Evolutionary conservation across 2,888 invertebrate species (phyloP).

Genomic region (Lycia hirtaria): DNA sequence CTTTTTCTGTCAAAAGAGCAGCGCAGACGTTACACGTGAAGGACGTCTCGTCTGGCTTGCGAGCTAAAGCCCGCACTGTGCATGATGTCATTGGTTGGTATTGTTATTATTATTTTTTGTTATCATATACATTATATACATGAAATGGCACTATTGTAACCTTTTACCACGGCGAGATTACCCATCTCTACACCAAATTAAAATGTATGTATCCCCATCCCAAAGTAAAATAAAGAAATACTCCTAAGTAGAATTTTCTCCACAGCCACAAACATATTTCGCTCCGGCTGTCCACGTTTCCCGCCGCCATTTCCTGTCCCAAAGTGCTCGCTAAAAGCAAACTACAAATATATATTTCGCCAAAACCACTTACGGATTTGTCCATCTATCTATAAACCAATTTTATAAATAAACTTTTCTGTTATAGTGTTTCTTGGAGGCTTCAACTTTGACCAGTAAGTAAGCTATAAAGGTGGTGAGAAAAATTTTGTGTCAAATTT

Average conservation of each 20-base stretch:
- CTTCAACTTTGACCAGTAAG: background rate
- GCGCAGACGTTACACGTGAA: too few relatives aligned
- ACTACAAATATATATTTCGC: slow-evolving; percentile 57
- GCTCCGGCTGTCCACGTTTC: slow-evolving; percentile 13
- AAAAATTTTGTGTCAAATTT: too few relatives aligned
- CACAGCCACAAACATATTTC: slow-evolving; percentile 16
- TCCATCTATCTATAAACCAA: slow-evolving; percentile 47
- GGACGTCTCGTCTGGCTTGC: too few relatives aligned
- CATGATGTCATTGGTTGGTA: too few relatives aligned
- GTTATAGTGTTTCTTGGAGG: background rate
- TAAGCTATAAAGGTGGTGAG: too few relatives aligned
- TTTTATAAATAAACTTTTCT: slow-evolving; percentile 40
- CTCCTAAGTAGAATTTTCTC: slow-evolving; percentile 10
- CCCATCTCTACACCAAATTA: slow-evolving; percentile 8
- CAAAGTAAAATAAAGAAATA: slow-evolving; percentile 22
- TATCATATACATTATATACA: background rate
- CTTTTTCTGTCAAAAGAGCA: too few relatives aligned
- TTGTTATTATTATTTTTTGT: too few relatives aligned
- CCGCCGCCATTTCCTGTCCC: slow-evolving; percentile 44
- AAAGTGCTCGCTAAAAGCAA: slow-evolving; percentile 58
- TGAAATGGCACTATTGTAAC: background rate
- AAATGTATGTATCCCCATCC: slow-evolving; percentile 7
- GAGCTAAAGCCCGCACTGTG: too few relatives aligned
- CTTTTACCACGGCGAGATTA: background rate
- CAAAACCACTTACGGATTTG: slow-evolving; percentile 49